Percentiles rank a stretch among this genome's conserved stretches.
phyloP scores from a whole-genome alignment of 2,888 invertebrate genomes.

The Scaptomyza polygonia region DNA sequence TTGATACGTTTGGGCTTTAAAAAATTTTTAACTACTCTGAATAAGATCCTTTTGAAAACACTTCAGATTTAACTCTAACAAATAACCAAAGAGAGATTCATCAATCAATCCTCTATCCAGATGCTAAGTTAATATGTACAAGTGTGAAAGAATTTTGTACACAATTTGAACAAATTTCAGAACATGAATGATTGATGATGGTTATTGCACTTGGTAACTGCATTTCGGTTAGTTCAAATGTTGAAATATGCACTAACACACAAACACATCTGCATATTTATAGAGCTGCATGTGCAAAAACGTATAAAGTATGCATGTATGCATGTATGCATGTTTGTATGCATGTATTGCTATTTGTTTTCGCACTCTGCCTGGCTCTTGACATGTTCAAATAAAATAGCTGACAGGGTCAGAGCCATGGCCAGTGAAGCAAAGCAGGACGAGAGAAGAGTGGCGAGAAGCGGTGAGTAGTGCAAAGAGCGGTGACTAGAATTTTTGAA shows the following conservation, averaged over 20 bases:
- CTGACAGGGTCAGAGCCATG: slow-evolving; percentile 40
- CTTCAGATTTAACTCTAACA: background rate
- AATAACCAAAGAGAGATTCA: slow-evolving; percentile 1
- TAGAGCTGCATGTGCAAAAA: slow-evolving; percentile 4
- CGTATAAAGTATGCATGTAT: background rate
- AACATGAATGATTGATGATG: slow-evolving; percentile 39
- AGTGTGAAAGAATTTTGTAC: slow-evolving; percentile 17
- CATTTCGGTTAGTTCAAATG: slow-evolving; percentile 14
- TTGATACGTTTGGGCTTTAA: too few species aligned
- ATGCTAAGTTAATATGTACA: slow-evolving; percentile 7
- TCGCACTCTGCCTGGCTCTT: slow-evolving; percentile 60
- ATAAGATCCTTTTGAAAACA: background rate
- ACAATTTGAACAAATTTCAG: slow-evolving; percentile 17
- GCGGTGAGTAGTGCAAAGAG: background rate
- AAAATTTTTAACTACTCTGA: too few species aligned
- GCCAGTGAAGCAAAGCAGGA: slow-evolving; percentile 13
- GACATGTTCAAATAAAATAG: slow-evolving; percentile 61
- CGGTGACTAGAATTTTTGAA: slow-evolving; percentile 64
- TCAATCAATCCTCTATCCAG: slow-evolving; percentile 6
- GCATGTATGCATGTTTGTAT: too few species aligned
- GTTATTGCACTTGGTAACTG: slow-evolving; percentile 11
- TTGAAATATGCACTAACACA: slow-evolving; percentile 3
- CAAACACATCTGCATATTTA: background rate
- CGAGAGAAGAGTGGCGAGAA: background rate
- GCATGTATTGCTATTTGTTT: slow-evolving; percentile 58